Base-by-base conservation (phyloP, 1,140 invertebrate species). In the Eufriesea mexicana region DNA sequence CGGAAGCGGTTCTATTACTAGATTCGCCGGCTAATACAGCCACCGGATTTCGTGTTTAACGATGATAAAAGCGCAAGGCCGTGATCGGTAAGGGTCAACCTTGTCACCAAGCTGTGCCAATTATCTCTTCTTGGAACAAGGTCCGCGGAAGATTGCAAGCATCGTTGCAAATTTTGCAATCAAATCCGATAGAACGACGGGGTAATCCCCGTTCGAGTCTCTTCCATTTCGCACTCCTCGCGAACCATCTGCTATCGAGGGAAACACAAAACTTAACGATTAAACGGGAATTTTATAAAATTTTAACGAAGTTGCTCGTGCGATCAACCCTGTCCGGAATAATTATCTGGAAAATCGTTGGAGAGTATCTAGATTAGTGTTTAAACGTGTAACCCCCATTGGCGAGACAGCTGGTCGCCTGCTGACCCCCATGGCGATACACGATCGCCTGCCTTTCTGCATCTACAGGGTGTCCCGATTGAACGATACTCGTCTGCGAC, bases 341-440 rank as follows among this genome's bases (percentile, higher is more conserved):
- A 35, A 35, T 54, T 5, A 18, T 20, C 9, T 35, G 5, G 10
- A 42, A n/a, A 45, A 45, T 66, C n/a, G 23, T n/a, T 18, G 2
- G 5, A 23, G n/a, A 20, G 18, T 47, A 23, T 42, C 28, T 20
- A 4, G 8, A 20, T 71, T 64, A 45, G 7, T 47, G 54, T 71
- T 71, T 71, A 71, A 71, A 71, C 23, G 18, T 70, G 76, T 86
- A 85, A 89, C 77, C 87, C 86, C 87, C 55, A 77, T 83, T 49
- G 71, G 72, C 59, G 84, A 74, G 86, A 84, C 91, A 92, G 90
- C 90, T 92, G 91, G 91, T 91, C 89, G 90, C 90, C 90, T 92
- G 90, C 89, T 90, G 89, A 91, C 91, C 91, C 91, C 91, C 88
- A 90, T 90, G 86, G 78, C 68, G 81, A 47, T 87, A 59, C 80